Evolutionary conservation across 2,113 vertebrate genomes (phyloP), one percentile per base, ranked within the genome.

Genomic region (Probosciger aterrimus): DNA sequence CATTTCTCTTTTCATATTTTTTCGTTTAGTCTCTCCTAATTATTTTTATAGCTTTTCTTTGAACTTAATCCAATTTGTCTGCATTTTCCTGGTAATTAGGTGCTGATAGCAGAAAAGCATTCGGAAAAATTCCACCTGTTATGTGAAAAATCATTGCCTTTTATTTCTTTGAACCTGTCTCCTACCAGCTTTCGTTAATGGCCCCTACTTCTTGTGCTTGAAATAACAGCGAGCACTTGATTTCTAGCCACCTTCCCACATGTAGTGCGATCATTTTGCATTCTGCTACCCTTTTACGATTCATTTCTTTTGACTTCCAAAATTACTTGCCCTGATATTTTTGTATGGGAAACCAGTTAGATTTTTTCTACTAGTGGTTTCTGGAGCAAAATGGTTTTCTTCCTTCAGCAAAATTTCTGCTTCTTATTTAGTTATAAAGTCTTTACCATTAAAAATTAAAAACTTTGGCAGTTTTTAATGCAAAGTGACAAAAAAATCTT

Each of bases 1-100:
- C 39, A 76, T 84, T 91, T 81, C 6, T 85, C 37, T 88, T 88
- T 74, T 82, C 46, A 37, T 82, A 31, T 84, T 88, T 82, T 74
- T 86, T 68, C 30, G 20, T 53, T 93, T 59, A 43, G 31, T 49
- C 28, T 84, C 23, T 57, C 18, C 33, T 89, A 89, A 88, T 96
- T 94, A 88, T 78, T 95, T 92, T 78, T 23, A 7, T 73, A 91
- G 39, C 24, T 93, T 93, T 95, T 89, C 86, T 91, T 92, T 93
- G 64, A 93, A 52, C 65, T 82, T 92, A 84, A 82, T 95, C 88
- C 69, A 95, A 75, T 91, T 93, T 78, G 33, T 87, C 89, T 81
- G 33, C 4, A 2, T 37, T 93, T 92, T 86, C 86, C 73, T 89
- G 43, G 39, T 88, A 95, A 92, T 94, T 95, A 91, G 57, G 44